Base-by-base conservation (phyloP, 2,797 vertebrate species). In the Jordanella pulchra region DNA sequence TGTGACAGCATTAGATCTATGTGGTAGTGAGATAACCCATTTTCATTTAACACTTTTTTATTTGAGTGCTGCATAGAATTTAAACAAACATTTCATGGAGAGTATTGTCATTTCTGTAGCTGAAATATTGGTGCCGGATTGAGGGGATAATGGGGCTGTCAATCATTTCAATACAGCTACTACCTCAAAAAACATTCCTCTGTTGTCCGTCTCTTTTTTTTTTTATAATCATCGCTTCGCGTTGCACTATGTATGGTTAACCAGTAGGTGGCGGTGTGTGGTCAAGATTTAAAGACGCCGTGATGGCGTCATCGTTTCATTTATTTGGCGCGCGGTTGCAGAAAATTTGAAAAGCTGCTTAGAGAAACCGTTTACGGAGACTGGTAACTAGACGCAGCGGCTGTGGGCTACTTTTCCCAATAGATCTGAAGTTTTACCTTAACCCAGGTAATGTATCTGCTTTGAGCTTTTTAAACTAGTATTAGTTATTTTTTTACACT, bases 161-260 rank as follows among this genome's bases (percentile, higher is more conserved):
- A 92, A 92, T 92, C 90, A 92, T 93, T 93, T 92, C 84, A 94
- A 94, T 94, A 94, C 93, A 94, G 92, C 91, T 93, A 93, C 93
- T 94, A 94, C 92, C 91, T 93, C 92, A 92, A 91, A 90, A 77
- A 77, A 51, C 44, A 63, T 64, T 51, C 4, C 10, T 68, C 3
- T 70, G 86, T 80, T 54, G 13, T 80, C 3, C 25, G 67, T 74
- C 76, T 39, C 71, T 7, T 75, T 2, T 12, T 66, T n/a, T 64
- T 23, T 48, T 51, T 53, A 3, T 14, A 14, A 27, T 28, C n/a
- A 0, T 14, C 7, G 30, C 15, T 11, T 45, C 4, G n/a, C 44
- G 4, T 2, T 76, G 87, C 28, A 81, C 65, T 72, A 9, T 10
- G 7, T 0, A 1, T 0, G 0, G 0, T 28, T 28, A 1, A 53